phyloP scores from a whole-genome alignment of 2,113 vertebrate species.

The Zosterops borbonicus region DNA sequence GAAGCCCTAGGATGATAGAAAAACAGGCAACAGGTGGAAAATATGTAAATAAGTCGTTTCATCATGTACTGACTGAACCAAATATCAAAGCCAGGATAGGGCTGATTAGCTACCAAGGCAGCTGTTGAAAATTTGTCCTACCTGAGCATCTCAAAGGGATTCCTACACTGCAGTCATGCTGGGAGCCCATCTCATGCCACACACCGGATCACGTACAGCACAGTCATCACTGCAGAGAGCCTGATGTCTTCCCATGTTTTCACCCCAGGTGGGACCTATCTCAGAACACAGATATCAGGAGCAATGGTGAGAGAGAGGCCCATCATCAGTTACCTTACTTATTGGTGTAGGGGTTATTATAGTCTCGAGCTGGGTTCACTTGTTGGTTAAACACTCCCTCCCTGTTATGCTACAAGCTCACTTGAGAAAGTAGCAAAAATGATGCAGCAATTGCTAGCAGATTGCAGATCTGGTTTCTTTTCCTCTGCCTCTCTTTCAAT shows the following conservation, averaged over 20 bases:
- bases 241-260: background rate
- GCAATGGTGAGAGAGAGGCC: background rate
- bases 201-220: fast-evolving
- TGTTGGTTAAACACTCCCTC: background rate
- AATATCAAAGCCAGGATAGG: conserved; percentile 11
- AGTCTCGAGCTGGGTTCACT: fast-evolving
- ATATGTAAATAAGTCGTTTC: conserved; percentile 41
- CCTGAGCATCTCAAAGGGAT: background rate
- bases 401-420: background rate
- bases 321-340: background rate
- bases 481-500: background rate
- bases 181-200: background rate
- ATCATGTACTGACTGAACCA: conserved; percentile 17
- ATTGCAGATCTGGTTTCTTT: background rate
- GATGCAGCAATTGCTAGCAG: background rate
- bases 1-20: background rate
- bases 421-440: background rate
- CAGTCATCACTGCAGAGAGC: fast-evolving
- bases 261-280: background rate
- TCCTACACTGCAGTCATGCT: background rate
- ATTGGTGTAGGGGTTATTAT: too few species aligned
- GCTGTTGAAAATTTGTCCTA: conserved; percentile 38
- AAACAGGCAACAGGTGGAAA: conserved; percentile 15
- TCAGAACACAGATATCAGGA: background rate
- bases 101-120: conserved; percentile 33